Conservation (phyloP, 2,113 vertebrate species). For the Cettia cetti region DNA sequence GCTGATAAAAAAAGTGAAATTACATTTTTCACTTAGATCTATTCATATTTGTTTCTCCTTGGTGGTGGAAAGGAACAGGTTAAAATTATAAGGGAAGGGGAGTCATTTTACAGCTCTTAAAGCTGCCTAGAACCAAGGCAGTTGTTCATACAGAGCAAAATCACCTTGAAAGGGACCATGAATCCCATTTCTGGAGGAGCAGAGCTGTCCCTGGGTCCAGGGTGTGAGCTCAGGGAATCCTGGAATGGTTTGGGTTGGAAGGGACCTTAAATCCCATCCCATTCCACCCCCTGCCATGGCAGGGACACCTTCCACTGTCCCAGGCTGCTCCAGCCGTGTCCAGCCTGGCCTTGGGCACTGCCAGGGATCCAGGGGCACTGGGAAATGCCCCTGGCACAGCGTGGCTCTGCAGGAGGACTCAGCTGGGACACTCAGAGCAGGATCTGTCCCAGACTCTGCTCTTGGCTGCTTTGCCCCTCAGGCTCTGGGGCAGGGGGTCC, state of each 20-base stretch:
- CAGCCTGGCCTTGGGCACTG: not conserved
- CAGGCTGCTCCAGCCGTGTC: not conserved
- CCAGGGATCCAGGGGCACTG: not conserved
- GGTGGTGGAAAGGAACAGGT: not conserved
- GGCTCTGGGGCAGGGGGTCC: no score
- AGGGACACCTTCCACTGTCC: not conserved
- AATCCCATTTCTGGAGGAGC: not conserved
- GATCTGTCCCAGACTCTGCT: not conserved
- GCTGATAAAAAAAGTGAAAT: not conserved
- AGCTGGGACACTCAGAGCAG: not conserved
- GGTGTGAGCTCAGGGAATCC: not conserved
- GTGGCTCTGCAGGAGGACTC: not conserved
- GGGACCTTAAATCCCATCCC: not conserved
- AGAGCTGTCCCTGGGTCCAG: not conserved
- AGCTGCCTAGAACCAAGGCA: not conserved
- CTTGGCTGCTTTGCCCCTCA: not conserved
- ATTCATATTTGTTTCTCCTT: not conserved
- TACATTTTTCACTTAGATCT: not conserved
- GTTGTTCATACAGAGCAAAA: not conserved
- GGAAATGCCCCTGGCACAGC: not conserved
- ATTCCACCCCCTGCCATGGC: not conserved
- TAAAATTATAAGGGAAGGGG: not conserved
- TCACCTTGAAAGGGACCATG: not conserved
- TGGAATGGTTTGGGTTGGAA: not conserved
- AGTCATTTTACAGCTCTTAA: accelerated